These are phyloP conservation scores for Cancer borealis DNA, from an alignment of 2,888 invertebrate species.

Conservation along the genomic window DNA sequence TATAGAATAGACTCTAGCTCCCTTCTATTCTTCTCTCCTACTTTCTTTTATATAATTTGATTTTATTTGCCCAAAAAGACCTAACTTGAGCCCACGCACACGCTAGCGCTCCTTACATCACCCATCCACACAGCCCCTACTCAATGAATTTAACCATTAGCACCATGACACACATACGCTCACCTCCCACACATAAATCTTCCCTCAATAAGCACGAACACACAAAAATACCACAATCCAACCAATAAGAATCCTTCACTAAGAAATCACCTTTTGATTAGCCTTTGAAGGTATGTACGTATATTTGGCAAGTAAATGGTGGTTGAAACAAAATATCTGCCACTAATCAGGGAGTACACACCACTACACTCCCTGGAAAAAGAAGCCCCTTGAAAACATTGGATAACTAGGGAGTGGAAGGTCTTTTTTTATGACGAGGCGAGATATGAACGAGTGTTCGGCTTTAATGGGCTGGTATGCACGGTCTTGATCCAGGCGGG, in stretches of 20 bases:
- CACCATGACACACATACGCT: not conserved
- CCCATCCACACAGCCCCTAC: not conserved
- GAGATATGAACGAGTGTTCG: slow-evolving; percentile 14
- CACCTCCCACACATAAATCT: not conserved
- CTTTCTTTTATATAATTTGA: not conserved
- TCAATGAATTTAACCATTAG: not conserved
- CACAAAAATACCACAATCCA: not conserved
- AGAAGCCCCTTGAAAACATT: not conserved
- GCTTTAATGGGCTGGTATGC: slow-evolving; percentile 29
- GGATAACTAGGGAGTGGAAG: slow-evolving; percentile 7
- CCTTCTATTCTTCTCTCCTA: not conserved
- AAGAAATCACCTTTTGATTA: not conserved
- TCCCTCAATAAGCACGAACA: not conserved
- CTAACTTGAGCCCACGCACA: not conserved
- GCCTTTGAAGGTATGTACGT: not conserved
- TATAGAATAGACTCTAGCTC: not conserved
- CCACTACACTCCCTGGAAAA: not conserved
- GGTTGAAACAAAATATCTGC: not conserved
- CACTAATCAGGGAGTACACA: slow-evolving; percentile 4
- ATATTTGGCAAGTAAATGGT: not conserved
- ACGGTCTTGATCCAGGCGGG: slow-evolving; percentile 2
- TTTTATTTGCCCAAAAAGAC: not conserved
- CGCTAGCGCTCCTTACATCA: not conserved
- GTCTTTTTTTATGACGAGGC: not conserved
- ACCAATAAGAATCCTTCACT: not conserved